Evolutionary conservation across 1,140 invertebrate species (phyloP), one percentile per base, ranked within the genome.

Genomic region (Chionoecetes opilio): DNA sequence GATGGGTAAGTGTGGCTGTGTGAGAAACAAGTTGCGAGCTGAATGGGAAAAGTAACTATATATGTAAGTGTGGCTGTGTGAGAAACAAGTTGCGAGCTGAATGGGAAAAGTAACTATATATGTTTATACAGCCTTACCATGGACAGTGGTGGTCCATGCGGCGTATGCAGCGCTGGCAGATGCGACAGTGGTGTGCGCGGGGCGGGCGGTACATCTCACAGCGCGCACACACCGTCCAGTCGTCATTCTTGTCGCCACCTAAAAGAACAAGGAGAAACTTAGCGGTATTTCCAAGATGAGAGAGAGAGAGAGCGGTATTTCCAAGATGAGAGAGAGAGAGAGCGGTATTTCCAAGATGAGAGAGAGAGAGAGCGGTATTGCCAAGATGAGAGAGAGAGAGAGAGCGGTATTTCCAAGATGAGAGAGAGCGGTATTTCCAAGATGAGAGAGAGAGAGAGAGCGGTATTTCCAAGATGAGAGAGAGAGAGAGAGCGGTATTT

Each of bases 61-160:
- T n/a, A n/a, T n/a, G n/a, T n/a, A n/a, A n/a, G n/a, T n/a, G n/a
- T n/a, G n/a, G n/a, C n/a, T n/a, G n/a, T n/a, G n/a, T n/a, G n/a
- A n/a, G 88, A 53, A 11, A 53, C 46, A 53, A 53, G 46, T 0
- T 53, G 46, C 46, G 21, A 53, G 46, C 37, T 26, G 2, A 91
- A 32, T 29, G 41, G 5, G 6, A 53, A 9, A 41, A 9, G 46
- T 82, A 17, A 41, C 82, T 63, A 96, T 95, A n/a, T n/a, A n/a
- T n/a, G n/a, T n/a, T n/a, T n/a, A n/a, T n/a, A 53, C 46, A 95
- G 92, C 26, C 90, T 37, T 89, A 96, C 96, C 96, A 98, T 93
- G 98, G 98, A 97, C 98, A 99, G 97, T 99, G 99, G 97, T 99
- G 99, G 97, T 99, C 99, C 98, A 99, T 99, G 96, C 98, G 97